phyloP scores from a whole-genome alignment of 2,888 invertebrate genomes.

The Toxonevra muliebris region DNA sequence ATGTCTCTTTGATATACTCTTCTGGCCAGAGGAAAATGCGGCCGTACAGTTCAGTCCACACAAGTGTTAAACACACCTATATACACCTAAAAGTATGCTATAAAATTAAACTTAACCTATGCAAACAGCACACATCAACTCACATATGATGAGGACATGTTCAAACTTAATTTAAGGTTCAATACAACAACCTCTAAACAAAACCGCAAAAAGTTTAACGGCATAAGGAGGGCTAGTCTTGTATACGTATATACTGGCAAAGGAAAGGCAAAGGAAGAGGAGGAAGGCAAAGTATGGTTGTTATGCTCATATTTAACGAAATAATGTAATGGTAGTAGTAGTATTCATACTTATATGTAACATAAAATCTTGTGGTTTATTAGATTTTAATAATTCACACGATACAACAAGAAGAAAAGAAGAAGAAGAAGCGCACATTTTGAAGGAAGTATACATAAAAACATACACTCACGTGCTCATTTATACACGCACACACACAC shows the following conservation, averaged over 20 bases:
- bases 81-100: constrained; percentile 51
- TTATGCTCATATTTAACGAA: constrained; percentile 5
- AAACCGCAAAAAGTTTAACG: constrained; percentile 56
- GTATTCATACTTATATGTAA: constrained; percentile 19
- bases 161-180: constrained; percentile 64
- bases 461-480: background rate
- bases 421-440: background rate
- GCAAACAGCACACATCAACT: constrained; percentile 47
- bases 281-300: background rate
- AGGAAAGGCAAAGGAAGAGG: too few relatives aligned
- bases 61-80: constrained; percentile 35
- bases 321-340: background rate
- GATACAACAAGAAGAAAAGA: constrained; percentile 37
- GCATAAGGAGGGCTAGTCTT: constrained; percentile 2
- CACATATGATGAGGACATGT: constrained; percentile 48
- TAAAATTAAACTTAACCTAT: constrained; percentile 59
- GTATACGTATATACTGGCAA: background rate
- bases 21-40: too few relatives aligned
- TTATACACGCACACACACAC: background rate
- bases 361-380: constrained; percentile 64
- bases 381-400: constrained; percentile 64
- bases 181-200: constrained; percentile 59
- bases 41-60: too few relatives aligned
- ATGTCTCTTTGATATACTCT: too few relatives aligned
- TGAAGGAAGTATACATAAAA: background rate